A percentile compares a stretch with the other conserved stretches of the same genome.
phyloP scores from a whole-genome alignment of 1,140 invertebrate genomes.

The Pinna nobilis region DNA sequence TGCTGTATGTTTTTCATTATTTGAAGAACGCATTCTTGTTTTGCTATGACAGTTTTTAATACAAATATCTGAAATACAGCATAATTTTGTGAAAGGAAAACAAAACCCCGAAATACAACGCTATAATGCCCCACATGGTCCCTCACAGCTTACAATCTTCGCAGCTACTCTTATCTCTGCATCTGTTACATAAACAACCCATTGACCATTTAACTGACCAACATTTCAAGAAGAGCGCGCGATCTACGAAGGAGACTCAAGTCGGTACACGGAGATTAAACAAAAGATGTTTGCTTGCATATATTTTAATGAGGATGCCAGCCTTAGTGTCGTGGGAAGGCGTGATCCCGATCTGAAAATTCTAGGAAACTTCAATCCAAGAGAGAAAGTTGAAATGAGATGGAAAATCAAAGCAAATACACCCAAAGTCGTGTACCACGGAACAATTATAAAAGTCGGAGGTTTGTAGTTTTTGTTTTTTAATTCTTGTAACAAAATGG shows the following conservation, averaged over 20 bases:
- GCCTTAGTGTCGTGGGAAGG: slow-evolving; percentile 1
- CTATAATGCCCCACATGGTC: not conserved
- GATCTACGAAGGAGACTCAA: not conserved
- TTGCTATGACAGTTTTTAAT: not conserved
- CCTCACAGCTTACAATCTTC: not conserved
- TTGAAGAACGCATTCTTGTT: not conserved
- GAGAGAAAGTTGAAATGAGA: slow-evolving; percentile 7
- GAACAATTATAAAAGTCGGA: no score
- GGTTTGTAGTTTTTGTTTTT: no score
- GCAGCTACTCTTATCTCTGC: no score
- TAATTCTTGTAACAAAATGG: no score
- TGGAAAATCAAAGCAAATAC: not conserved
- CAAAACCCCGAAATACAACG: not conserved
- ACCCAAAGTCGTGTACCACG: slow-evolving; percentile 2
- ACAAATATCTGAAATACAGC: not conserved
- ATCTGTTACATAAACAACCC: not conserved
- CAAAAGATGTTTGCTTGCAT: no score
- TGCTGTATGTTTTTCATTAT: not conserved
- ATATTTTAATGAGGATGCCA: slow-evolving; percentile 1
- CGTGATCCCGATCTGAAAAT: not conserved
- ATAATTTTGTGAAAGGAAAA: not conserved
- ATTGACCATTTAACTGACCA: no score
- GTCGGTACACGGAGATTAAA: not conserved
- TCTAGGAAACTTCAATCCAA: not conserved
- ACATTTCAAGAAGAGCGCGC: not conserved